Conservation (phyloP, 2,113 vertebrate species). For the Centrocercus urophasianus region DNA sequence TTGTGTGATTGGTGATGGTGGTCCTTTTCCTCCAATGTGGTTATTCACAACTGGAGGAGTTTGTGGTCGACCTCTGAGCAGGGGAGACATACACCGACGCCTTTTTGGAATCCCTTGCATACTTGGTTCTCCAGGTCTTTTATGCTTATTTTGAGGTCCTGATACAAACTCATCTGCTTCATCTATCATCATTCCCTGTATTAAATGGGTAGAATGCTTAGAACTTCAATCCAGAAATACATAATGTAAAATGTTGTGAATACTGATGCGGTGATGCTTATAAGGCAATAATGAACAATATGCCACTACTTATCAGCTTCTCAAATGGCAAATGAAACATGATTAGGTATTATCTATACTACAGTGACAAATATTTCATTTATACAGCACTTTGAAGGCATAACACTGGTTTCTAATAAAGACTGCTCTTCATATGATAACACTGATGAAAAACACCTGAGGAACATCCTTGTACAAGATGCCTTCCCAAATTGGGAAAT, state of each 20-base stretch:
- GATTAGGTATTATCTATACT: neutral
- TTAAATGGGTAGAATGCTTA: neutral
- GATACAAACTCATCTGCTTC: slow-evolving; percentile 88
- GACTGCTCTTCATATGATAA: neutral
- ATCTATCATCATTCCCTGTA: slow-evolving; percentile 88
- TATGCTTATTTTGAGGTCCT: slow-evolving; percentile 85
- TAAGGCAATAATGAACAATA: neutral
- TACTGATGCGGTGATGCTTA: neutral
- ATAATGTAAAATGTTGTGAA: neutral
- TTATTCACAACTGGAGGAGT: slow-evolving; percentile 75
- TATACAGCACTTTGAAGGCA: neutral
- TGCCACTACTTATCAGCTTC: neutral
- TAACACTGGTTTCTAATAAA: neutral
- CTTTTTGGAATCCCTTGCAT: slow-evolving; percentile 82
- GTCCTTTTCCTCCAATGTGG: slow-evolving; percentile 80
- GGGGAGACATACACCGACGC: slow-evolving; percentile 82
- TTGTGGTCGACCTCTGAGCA: slow-evolving; percentile 74
- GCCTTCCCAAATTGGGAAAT: neutral
- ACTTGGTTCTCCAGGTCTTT: slow-evolving; percentile 82
- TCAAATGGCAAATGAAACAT: neutral
- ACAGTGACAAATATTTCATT: neutral
- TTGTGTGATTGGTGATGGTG: slow-evolving; percentile 70
- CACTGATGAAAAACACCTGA: neutral
- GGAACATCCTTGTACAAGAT: neutral
- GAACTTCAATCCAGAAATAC: neutral